Conservation (phyloP, 2,113 vertebrate genomes). For the Nerophis lumbriciformis region DNA sequence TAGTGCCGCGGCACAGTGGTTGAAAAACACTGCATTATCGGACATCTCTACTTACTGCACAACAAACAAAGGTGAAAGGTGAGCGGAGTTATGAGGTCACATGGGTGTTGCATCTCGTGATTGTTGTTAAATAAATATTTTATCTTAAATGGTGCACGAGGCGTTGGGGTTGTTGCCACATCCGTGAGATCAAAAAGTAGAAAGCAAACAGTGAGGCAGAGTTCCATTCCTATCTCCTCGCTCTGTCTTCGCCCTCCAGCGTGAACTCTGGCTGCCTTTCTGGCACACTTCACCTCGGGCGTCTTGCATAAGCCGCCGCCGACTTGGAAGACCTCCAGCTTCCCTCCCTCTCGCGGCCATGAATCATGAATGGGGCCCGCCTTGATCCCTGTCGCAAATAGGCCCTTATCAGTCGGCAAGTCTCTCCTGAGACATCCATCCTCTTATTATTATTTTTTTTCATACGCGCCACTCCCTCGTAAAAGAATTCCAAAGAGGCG, state of each 20-base stretch:
- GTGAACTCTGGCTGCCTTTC: slow-evolving; percentile 23
- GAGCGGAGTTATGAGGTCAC: no score
- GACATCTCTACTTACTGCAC: no score
- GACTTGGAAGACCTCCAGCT: slow-evolving; percentile 20
- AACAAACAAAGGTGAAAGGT: no score
- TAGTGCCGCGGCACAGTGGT: no score
- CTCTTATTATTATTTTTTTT: slow-evolving; percentile 24
- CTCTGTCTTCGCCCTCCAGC: slow-evolving; percentile 12
- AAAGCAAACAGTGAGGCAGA: background rate
- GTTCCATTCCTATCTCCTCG: slow-evolving; percentile 14
- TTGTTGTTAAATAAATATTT: no score
- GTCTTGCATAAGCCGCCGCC: slow-evolving; percentile 26
- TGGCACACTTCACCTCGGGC: slow-evolving; percentile 27
- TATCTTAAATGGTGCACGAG: no score
- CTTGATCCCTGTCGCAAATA: slow-evolving; percentile 46
- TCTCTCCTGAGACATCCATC: slow-evolving; percentile 42
- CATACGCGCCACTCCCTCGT: slow-evolving; percentile 35
- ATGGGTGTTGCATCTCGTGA: no score
- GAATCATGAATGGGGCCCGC: slow-evolving; percentile 36
- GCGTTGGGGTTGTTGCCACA: no score
- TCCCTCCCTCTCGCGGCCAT: slow-evolving; percentile 28
- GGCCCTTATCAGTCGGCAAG: slow-evolving; percentile 55
- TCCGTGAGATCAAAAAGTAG: no score
- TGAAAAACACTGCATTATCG: no score
- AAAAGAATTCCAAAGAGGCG: slow-evolving; percentile 57